Base-by-base conservation (phyloP, 2,113 vertebrate genomes). In the Nettapus auritus region DNA sequence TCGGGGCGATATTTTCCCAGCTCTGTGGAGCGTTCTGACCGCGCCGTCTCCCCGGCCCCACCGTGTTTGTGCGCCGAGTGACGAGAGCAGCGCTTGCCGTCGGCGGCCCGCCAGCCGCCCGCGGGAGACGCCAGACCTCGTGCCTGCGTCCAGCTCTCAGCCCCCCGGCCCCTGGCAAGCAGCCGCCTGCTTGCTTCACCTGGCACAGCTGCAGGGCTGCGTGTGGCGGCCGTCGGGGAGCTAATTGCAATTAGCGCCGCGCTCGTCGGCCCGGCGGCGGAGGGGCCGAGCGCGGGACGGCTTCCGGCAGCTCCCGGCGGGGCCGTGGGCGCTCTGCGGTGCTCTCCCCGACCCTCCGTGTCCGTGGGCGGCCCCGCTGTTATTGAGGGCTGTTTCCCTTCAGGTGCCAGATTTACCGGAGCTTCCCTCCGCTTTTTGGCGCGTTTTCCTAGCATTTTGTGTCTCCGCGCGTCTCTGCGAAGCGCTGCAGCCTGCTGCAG, bases 81-180 rank as follows among this genome's bases (percentile, higher is more conserved):
- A 52, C 25, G 25, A 67, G 52, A 80, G 13, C 13, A 1, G 5
- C 34, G 25, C 55, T 15, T 63, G 79, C 50, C 4, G n/a, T 22
- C 0, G 0, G 29, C 1, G 0, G 2, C 1, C 7, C 46, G 21
- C 53, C 57, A 23, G 57, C 57, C 20, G 28, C 0, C 76, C 33
- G 1, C 50, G 5, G 23, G 28, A 67, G 68, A 36, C 38, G 28
- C 33, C 9, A 63, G 23, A 23, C 42, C 62, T 76, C 40, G 2
- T 4, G 3, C 25, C 48, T 67, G 34, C n/a, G n/a, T n/a, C n/a
- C n/a, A n/a, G n/a, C n/a, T n/a, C n/a, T n/a, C n/a, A n/a, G n/a
- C n/a, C n/a, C n/a, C n/a, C n/a, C n/a, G n/a, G n/a, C n/a, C n/a
- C n/a, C n/a, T n/a, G n/a, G n/a, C n/a, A n/a, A n/a, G n/a, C n/a